Percentiles rank a stretch among this genome's conserved stretches.
Evolutionary conservation across 2,888 invertebrate genomes (phyloP).

Genomic region (Troglohyphantes excavatus): DNA sequence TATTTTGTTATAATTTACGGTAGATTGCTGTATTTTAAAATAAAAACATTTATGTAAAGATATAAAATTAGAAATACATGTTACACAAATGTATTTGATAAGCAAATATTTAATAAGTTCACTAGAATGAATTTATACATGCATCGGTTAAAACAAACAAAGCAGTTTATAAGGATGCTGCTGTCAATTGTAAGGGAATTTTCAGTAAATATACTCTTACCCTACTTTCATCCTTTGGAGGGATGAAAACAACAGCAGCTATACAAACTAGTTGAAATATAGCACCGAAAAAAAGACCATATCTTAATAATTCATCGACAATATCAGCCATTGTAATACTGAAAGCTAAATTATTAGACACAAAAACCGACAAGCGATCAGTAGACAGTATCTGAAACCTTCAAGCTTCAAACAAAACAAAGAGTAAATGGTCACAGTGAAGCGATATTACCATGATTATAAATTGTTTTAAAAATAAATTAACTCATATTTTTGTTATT

Average conservation of each 20-base stretch:
- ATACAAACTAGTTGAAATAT: constrained; percentile 93
- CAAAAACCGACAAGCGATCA: not conserved
- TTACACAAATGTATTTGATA: no score
- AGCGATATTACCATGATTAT: no score
- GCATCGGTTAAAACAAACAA: no score
- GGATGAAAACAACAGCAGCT: constrained; percentile 90
- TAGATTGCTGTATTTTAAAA: no score
- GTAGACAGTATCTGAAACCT: no score
- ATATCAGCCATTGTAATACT: constrained; percentile 81
- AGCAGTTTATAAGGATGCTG: not conserved
- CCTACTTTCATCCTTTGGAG: constrained; percentile 85
- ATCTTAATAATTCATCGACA: constrained; percentile 88
- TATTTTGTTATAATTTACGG: no score
- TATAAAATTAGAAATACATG: no score
- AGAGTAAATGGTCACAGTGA: constrained; percentile 6
- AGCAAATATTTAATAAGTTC: no score
- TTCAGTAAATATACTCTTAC: constrained; percentile 57
- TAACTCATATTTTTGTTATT: no score
- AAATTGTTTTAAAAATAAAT: no score
- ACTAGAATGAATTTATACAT: no score
- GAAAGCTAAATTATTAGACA: not conserved
- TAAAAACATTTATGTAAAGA: no score
- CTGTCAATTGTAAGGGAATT: not conserved
- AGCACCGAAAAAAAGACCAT: constrained; percentile 92
- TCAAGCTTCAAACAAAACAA: not conserved